phyloP scores from a whole-genome alignment of 2,113 vertebrate species.

The Chaetura pelagica region DNA sequence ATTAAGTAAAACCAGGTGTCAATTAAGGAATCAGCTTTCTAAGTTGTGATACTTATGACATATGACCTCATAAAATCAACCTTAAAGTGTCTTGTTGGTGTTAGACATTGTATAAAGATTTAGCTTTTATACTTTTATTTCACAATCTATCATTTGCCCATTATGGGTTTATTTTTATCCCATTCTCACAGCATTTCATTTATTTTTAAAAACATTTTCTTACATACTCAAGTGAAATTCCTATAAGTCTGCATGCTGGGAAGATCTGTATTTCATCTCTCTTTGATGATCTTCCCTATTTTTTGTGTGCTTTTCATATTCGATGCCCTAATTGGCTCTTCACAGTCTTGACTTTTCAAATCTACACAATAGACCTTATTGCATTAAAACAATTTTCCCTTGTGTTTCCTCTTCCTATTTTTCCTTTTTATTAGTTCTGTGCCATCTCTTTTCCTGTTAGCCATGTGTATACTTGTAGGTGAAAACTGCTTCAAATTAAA shows the following conservation, averaged over 20 bases:
- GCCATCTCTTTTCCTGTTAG: background rate
- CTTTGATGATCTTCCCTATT: slow-evolving; percentile 26
- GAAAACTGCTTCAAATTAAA: background rate
- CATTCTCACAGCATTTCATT: background rate
- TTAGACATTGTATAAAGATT: background rate
- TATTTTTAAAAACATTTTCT: background rate
- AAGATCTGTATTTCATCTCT: background rate
- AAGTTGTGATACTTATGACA: background rate
- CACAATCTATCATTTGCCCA: background rate
- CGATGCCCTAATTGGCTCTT: slow-evolving; percentile 50
- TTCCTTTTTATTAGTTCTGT: background rate
- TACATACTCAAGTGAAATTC: background rate
- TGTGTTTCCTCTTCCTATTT: background rate
- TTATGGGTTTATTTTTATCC: background rate
- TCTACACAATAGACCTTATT: background rate
- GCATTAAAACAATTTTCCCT: background rate
- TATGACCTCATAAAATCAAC: background rate
- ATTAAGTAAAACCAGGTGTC: background rate
- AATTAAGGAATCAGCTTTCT: background rate
- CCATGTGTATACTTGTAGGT: background rate
- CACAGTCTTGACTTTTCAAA: slow-evolving; percentile 26
- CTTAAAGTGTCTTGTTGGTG: background rate
- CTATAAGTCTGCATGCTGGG: background rate
- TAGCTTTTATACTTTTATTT: background rate
- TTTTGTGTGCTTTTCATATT: background rate